Conservation (phyloP, 2,113 vertebrate species). For the Panthera tigris region DNA sequence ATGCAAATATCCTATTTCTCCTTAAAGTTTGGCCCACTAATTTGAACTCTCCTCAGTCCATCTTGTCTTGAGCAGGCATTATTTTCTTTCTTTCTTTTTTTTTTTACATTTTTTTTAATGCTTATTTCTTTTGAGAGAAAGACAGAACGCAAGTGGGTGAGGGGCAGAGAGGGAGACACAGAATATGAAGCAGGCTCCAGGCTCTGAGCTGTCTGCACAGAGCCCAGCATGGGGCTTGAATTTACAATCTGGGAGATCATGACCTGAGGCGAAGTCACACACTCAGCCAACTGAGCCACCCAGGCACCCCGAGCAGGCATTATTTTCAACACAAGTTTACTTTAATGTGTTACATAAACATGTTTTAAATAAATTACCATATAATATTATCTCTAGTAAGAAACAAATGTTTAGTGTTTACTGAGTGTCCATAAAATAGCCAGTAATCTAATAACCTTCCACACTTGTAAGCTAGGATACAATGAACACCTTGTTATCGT, state of each 20-base stretch:
- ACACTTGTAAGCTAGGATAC: neutral
- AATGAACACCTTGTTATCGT: accelerated
- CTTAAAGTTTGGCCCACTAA: neutral
- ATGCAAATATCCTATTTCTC: neutral
- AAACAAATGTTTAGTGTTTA: constrained; percentile 34
- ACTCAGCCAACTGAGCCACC: too few relatives aligned
- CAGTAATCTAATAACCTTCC: neutral
- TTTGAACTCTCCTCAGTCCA: neutral
- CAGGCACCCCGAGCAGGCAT: neutral
- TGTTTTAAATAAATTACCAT: constrained; percentile 50
- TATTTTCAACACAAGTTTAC: neutral
- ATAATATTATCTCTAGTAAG: constrained; percentile 32
- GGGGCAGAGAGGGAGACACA: too few relatives aligned
- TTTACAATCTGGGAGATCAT: too few relatives aligned
- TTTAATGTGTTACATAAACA: constrained; percentile 15
- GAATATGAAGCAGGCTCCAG: too few relatives aligned
- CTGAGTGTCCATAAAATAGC: constrained; percentile 6
- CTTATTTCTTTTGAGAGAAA: too few relatives aligned
- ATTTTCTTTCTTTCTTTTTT: neutral
- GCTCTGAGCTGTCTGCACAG: too few relatives aligned
- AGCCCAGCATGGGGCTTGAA: too few relatives aligned
- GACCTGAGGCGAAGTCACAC: too few relatives aligned
- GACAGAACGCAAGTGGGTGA: too few relatives aligned
- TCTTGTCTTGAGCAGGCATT: neutral
- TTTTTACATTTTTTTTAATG: too few relatives aligned